These are phyloP conservation scores for Capromys pilorides DNA, from an alignment of 2,797 vertebrate species.

Conservation along the genomic window DNA sequence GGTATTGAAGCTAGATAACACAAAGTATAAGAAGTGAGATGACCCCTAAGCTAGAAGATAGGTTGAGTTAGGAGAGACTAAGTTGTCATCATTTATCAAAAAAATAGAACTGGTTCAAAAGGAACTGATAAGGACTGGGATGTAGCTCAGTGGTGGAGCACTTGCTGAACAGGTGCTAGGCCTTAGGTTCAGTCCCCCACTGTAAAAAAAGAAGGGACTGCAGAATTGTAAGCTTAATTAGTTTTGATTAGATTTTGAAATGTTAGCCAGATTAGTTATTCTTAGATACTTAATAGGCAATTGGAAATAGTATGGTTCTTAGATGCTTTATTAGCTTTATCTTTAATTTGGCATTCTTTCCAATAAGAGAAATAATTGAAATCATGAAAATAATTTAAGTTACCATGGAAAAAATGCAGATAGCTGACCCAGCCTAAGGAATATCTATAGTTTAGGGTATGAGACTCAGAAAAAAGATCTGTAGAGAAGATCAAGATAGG, in stretches of 20 bases:
- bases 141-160: neutral
- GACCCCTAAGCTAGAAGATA: neutral
- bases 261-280: neutral
- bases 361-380: neutral
- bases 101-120: neutral
- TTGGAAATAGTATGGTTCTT: no score
- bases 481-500: neutral
- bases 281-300: neutral
- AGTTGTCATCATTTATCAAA: neutral
- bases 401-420: neutral
- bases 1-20: no score
- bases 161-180: neutral
- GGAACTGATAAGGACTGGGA: neutral
- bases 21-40: neutral
- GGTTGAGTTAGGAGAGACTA: neutral
- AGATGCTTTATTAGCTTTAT: constrained; percentile 22
- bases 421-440: neutral
- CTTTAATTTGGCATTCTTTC: constrained; percentile 45
- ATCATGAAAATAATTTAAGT: constrained; percentile 11
- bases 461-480: neutral
- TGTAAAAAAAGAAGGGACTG: neutral
- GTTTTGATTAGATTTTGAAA: constrained; percentile 34
- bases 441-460: neutral
- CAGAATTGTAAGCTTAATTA: neutral
- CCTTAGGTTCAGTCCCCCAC: neutral